These are phyloP conservation scores for Campoplex nolae DNA, from an alignment of 2,888 invertebrate species.

Conservation along the genomic window DNA sequence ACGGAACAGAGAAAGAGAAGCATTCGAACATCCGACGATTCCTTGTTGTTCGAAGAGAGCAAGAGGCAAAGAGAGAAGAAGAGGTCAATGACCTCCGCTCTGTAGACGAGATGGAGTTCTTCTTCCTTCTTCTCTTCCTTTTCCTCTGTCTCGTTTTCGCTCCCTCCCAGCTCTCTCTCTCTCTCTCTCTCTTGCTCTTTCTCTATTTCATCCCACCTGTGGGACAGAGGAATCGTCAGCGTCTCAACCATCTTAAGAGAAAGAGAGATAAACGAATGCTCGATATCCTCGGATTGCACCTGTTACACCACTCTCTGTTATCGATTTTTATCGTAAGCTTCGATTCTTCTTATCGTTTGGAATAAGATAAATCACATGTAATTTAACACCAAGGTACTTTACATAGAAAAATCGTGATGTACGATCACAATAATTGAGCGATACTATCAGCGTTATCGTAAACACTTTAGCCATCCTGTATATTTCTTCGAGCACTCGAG, in stretches of 20 bases:
- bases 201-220: constrained; percentile 38
- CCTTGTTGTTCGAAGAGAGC: constrained; percentile 64
- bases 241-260: constrained; percentile 30
- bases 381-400: constrained; percentile 6
- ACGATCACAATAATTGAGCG: constrained; percentile 3
- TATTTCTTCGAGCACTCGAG: not conserved
- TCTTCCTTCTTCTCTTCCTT: constrained; percentile 29
- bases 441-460: not conserved
- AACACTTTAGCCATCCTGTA: not conserved
- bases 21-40: constrained; percentile 64
- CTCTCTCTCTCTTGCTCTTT: constrained; percentile 23
- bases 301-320: constrained; percentile 58
- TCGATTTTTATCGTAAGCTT: constrained; percentile 54
- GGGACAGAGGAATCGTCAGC: constrained; percentile 50
- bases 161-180: constrained; percentile 18
- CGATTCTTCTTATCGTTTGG: constrained; percentile 33
- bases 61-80: constrained; percentile 43
- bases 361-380: constrained; percentile 23
- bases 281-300: constrained; percentile 55
- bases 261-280: constrained; percentile 34
- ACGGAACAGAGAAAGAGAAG: constrained; percentile 43
- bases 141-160: constrained; percentile 33
- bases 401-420: constrained; percentile 9
- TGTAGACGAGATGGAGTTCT: constrained; percentile 39
- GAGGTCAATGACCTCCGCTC: constrained; percentile 51